Base-by-base conservation (phyloP, 2,888 invertebrate species). In the Conus canariensis region DNA sequence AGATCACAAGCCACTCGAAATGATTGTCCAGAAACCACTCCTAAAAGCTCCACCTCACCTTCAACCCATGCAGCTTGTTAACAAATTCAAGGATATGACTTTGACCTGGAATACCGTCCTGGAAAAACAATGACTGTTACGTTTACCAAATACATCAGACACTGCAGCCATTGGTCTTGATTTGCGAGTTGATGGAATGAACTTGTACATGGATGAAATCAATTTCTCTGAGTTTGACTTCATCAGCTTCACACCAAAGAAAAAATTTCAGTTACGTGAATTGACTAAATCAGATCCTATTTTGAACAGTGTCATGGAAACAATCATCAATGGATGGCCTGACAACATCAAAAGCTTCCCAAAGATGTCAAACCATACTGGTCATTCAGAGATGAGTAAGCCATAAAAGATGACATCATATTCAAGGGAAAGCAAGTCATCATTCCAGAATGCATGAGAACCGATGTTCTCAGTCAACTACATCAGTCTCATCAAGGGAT, bases 1-100 rank as follows among this genome's bases (percentile, higher is more conserved):
- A 14, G 94, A 93, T 91, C 94, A 95, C 92, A 94, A 94, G 90
- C 95, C 94, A 10, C 90, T 95, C 45, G 89, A 58, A 90, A 93
- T 90, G 89, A 87, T 22, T 88, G 77, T 82, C 88, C 87, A 30
- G n/a, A 77, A 60, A 45, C 77, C 74, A 22, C 12, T 22, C 22
- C 22, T 83, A 59, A 85, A 87, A 74, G 85, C 45, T 58, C 88
- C 91, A 82, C 91, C 90, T 16, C 80, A 90, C 6, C 88, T 92
- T 1, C 91, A 93, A 30, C 16, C 91, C 45, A 88, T 93, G 90
- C 87, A 92, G 5, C 89, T n/a, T n/a, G n/a, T n/a, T n/a, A 91
- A 12, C 83, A 89, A 45, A n/a, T 93, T 19, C 91, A 92, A 70
- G 90, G 90, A 16, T 93, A 92, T 64, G 90, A 93, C 77, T 90